Percentiles rank a stretch among this genome's conserved stretches.
phyloP scores from a whole-genome alignment of 2,888 invertebrate species.

The Gari tellinella region DNA sequence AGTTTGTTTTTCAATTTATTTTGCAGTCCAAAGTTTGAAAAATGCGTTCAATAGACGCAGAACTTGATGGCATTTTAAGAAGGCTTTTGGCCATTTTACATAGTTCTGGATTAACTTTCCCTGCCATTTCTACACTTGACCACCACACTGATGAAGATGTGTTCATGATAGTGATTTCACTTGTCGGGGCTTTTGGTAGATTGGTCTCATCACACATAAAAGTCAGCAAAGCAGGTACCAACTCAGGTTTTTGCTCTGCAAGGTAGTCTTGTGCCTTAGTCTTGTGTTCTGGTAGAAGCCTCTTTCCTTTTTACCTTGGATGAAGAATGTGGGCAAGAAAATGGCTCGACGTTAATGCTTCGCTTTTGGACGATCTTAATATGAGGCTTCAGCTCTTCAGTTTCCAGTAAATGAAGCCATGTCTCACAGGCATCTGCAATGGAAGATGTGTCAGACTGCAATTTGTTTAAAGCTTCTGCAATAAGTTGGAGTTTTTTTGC shows the following conservation, averaged over 20 bases:
- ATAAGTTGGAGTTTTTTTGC: constrained; percentile 31
- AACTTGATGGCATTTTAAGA: constrained; percentile 31
- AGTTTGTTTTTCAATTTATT: constrained; percentile 45
- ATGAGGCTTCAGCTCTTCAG: constrained; percentile 19
- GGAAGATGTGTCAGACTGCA: constrained; percentile 29
- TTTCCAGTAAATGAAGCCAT: constrained; percentile 21
- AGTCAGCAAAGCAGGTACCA: constrained; percentile 32
- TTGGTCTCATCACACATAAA: constrained; percentile 23
- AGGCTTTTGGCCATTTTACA: constrained; percentile 29
- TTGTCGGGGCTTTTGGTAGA: constrained; percentile 16
- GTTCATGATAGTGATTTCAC: constrained; percentile 31
- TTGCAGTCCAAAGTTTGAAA: constrained; percentile 44
- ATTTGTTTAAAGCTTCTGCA: constrained; percentile 13
- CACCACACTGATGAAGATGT: constrained; percentile 39
- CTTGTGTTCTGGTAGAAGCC: constrained; percentile 21
- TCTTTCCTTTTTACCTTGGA: constrained; percentile 43
- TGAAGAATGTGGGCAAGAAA: constrained; percentile 48
- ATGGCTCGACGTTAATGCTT: constrained; percentile 39
- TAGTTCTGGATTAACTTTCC: constrained; percentile 9
- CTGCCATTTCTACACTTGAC: constrained; percentile 14
- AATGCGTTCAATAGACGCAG: constrained; percentile 33
- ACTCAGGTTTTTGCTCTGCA: constrained; percentile 10
- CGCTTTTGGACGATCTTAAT: constrained; percentile 12
- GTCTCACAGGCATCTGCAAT: constrained; percentile 48
- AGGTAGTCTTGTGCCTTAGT: constrained; percentile 28